These are phyloP conservation scores for Pelecanus crispus DNA, from an alignment of 2,113 vertebrate species.

Conservation along the genomic window DNA sequence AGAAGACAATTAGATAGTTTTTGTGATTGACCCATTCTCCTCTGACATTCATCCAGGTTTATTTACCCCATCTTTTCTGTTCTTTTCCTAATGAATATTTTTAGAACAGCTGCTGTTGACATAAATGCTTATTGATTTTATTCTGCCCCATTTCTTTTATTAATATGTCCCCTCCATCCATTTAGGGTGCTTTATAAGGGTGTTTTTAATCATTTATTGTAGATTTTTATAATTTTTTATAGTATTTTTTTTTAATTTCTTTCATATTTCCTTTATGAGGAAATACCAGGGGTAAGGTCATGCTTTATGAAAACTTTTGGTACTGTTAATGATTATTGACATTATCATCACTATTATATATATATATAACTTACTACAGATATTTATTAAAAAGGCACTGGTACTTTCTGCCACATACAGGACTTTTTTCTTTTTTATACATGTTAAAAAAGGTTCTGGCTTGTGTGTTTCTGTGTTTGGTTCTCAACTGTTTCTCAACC, in stretches of 20 bases:
- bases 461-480: neutral
- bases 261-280: neutral
- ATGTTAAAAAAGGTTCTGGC: neutral
- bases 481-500: neutral
- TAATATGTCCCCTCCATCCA: neutral
- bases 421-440: no score
- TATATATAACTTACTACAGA: neutral
- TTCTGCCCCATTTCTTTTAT: neutral
- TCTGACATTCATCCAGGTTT: neutral
- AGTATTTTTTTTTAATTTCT: fast-evolving
- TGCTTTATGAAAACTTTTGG: neutral
- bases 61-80: neutral
- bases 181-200: neutral
- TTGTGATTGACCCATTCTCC: neutral
- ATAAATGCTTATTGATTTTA: neutral
- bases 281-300: neutral
- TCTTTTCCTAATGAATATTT: neutral
- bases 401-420: neutral
- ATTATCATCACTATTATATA: neutral
- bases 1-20: neutral
- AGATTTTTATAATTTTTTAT: no score
- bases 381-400: neutral
- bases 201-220: neutral
- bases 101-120: neutral
- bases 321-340: neutral